phyloP scores from a whole-genome alignment of 2,797 vertebrate genomes.

The Rhodeus uyekii region DNA sequence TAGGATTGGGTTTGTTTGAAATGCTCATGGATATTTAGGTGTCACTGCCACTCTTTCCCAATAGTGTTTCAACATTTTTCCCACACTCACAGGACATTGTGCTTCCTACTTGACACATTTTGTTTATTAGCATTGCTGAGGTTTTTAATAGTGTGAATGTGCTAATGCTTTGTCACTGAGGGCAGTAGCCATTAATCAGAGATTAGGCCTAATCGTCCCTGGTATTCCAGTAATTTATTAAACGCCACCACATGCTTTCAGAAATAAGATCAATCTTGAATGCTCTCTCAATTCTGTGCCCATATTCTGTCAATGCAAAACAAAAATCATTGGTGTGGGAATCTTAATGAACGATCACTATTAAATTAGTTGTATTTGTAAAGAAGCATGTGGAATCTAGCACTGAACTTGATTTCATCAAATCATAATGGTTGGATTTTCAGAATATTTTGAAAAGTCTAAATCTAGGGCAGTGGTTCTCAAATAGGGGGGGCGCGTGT shows the following conservation, averaged over 20 bases:
- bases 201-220: constrained; percentile 51
- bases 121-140: not conserved
- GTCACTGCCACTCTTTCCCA: not conserved
- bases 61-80: constrained; percentile 34
- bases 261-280: not conserved
- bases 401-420: no score
- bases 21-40: constrained; percentile 2
- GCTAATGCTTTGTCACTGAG: constrained; percentile 16
- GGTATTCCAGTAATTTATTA: constrained; percentile 50
- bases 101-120: not conserved
- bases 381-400: no score
- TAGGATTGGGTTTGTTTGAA: constrained; percentile 30
- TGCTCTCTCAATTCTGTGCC: not conserved
- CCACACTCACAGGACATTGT: not conserved
- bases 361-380: no score
- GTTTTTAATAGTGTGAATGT: not conserved
- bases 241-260: not conserved
- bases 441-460: no score
- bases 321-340: no score
- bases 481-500: no score
- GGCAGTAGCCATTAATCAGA: constrained; percentile 42
- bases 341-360: no score
- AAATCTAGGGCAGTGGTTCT: no score
- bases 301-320: no score
- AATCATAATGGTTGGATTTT: no score